phyloP scores from a whole-genome alignment of 2,797 vertebrate species.

The Percopsis omiscomaycus region DNA sequence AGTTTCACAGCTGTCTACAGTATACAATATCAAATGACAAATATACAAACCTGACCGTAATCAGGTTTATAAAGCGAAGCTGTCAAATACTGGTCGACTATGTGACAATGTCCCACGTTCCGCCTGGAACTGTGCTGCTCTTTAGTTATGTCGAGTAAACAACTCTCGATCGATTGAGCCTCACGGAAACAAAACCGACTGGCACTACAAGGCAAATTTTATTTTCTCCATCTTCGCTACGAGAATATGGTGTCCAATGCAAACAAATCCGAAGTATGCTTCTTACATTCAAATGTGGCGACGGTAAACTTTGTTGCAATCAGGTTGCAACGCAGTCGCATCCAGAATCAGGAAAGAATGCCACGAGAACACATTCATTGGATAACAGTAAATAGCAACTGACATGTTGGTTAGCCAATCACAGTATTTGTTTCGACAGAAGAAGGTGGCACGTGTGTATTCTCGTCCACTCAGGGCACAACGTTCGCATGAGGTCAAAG shows the following conservation, averaged over 20 bases:
- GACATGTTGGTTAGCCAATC: constrained; percentile 55
- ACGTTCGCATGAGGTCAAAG: constrained; percentile 15
- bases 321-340: constrained; percentile 22
- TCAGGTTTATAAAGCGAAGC: too few relatives aligned
- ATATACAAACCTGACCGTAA: not conserved
- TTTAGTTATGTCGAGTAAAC: constrained; percentile 14
- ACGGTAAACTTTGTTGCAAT: constrained; percentile 61
- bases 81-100: not conserved
- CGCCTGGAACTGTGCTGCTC: not conserved
- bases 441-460: not conserved
- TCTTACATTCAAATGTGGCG: constrained; percentile 12
- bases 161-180: constrained; percentile 2
- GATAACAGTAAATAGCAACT: constrained; percentile 19
- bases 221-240: constrained; percentile 3
- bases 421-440: not conserved
- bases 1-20: not conserved
- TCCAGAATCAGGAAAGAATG: constrained; percentile 7
- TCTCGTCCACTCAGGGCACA: constrained; percentile 47
- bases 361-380: constrained; percentile 41
- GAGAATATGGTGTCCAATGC: too few relatives aligned
- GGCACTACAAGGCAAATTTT: constrained; percentile 17
- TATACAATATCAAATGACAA: not conserved
- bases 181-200: not conserved
- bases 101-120: not conserved
- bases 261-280: not conserved